phyloP scores from a whole-genome alignment of 2,113 vertebrate genomes.

The Salvelinus alpinus region DNA sequence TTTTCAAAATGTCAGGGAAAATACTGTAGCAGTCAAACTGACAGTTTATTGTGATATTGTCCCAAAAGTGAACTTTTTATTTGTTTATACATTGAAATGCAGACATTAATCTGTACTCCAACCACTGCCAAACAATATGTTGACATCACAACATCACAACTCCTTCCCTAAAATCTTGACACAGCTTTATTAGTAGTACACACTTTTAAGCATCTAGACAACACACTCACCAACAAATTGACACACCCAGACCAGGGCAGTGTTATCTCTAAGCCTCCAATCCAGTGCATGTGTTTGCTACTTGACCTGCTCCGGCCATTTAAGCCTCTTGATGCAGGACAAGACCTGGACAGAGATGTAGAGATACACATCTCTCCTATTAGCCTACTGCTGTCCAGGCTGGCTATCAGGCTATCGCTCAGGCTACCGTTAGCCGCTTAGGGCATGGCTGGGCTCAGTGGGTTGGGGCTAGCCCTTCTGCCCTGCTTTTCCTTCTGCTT shows the following conservation, averaged over 20 bases:
- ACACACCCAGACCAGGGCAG: neutral
- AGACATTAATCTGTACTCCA: no score
- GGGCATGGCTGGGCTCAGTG: no score
- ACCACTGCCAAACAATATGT: neutral
- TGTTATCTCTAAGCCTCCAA: neutral
- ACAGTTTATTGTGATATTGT: neutral
- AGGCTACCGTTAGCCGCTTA: conserved; percentile 10
- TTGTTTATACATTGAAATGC: no score
- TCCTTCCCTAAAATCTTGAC: neutral
- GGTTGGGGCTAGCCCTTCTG: neutral
- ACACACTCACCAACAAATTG: neutral
- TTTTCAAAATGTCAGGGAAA: neutral
- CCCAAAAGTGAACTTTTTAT: neutral
- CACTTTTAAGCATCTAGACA: neutral
- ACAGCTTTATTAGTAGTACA: neutral
- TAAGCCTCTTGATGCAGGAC: conserved; percentile 22
- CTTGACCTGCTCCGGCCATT: conserved; percentile 18
- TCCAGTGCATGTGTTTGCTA: neutral
- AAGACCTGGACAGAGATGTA: conserved; percentile 9
- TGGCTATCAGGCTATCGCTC: conserved; percentile 4
- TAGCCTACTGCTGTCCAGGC: conserved; percentile 14
- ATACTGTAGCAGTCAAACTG: neutral
- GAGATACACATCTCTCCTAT: conserved; percentile 44
- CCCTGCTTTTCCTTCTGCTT: conserved; percentile 25
- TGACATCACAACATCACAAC: neutral